Percentiles rank a stretch among this genome's conserved stretches.
Evolutionary conservation across 2,888 invertebrate genomes (phyloP).

Genomic region (Isotomurus palustris): DNA sequence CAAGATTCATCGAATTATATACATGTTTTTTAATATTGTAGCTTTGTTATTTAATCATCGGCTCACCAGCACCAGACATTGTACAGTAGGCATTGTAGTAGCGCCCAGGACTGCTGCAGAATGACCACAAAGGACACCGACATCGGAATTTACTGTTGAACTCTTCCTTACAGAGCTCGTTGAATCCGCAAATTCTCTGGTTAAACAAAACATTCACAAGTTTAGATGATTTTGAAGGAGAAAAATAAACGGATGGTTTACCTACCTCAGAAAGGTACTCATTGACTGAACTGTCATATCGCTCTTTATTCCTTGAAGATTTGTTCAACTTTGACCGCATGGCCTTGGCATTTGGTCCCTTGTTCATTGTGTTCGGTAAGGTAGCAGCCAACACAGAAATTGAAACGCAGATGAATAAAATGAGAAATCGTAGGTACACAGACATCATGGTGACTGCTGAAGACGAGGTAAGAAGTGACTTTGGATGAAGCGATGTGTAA

Average conservation of each 20-base stretch:
- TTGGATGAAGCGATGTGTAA: too few species aligned
- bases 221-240: neutral
- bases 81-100: conserved; percentile 88
- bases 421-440: neutral
- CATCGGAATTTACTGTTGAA: conserved; percentile 56
- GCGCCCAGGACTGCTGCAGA: conserved; percentile 71
- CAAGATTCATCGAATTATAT: too few species aligned
- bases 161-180: conserved; percentile 87
- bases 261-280: conserved; percentile 82
- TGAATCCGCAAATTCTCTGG: conserved; percentile 58
- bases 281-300: conserved; percentile 68
- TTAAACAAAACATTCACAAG: neutral
- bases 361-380: conserved; percentile 5
- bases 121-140: conserved; percentile 82
- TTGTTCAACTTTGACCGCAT: conserved; percentile 16
- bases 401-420: neutral
- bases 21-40: neutral
- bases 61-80: conserved; percentile 65
- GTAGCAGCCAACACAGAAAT: conserved; percentile 3
- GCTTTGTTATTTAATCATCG: too few species aligned
- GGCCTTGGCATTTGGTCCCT: conserved; percentile 2
- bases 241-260: too few species aligned
- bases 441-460: too few species aligned
- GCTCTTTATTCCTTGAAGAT: conserved; percentile 27
- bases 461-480: neutral